A percentile compares a stretch with the other conserved stretches of the same genome.
phyloP scores from a whole-genome alignment of 2,113 vertebrate genomes.

The Gopherus flavomarginatus region DNA sequence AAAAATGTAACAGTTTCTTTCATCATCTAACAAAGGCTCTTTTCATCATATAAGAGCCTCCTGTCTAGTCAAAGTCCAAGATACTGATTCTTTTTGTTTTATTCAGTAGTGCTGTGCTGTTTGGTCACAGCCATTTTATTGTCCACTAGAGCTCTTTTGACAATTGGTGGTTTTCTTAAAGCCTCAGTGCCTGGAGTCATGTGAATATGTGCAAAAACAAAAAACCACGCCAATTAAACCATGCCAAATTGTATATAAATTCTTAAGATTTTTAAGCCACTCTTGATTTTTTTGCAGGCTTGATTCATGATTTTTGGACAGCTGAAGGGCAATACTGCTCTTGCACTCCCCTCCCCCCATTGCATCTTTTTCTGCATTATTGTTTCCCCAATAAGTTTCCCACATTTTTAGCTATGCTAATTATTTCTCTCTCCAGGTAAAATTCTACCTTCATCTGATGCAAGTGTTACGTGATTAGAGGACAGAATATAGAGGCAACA shows the following conservation, averaged over 20 bases:
- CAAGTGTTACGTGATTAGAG: not conserved
- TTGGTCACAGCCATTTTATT: slow-evolving; percentile 14
- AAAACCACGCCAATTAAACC: not conserved
- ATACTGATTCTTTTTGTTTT: not conserved
- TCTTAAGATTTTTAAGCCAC: not conserved
- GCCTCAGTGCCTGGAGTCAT: not conserved
- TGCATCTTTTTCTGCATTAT: not conserved
- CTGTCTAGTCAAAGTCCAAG: slow-evolving; percentile 10
- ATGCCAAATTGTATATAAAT: not conserved
- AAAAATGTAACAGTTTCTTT: slow-evolving; percentile 35
- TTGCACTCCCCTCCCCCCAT: not conserved
- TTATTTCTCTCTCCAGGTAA: not conserved
- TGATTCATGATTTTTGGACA: not conserved
- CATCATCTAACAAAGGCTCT: too few relatives aligned
- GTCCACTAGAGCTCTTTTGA: slow-evolving; percentile 11
- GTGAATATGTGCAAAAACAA: not conserved
- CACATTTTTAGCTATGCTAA: not conserved
- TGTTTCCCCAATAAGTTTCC: not conserved
- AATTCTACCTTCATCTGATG: not conserved
- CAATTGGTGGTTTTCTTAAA: slow-evolving; percentile 33
- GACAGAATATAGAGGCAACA: not conserved
- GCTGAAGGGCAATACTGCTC: not conserved
- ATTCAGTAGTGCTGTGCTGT: not conserved
- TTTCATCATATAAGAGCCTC: slow-evolving; percentile 25
- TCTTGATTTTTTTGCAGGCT: not conserved